phyloP scores from a whole-genome alignment of 2,113 vertebrate genomes.

The Anarrhichthys ocellatus region DNA sequence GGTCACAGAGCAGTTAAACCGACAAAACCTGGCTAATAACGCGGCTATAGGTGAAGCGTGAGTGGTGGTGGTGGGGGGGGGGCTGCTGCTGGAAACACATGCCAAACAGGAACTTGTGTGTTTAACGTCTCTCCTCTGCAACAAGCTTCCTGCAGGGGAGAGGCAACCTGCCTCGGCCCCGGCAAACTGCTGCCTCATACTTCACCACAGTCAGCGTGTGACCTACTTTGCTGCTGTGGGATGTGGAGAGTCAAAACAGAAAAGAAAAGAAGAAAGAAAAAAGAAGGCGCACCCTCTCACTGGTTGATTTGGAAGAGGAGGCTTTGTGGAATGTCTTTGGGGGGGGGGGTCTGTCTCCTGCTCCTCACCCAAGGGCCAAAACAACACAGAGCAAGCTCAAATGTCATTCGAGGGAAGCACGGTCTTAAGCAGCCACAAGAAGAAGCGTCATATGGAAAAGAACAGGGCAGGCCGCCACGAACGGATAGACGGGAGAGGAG shows the following conservation, averaged over 20 bases:
- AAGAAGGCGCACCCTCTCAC: conserved; percentile 2
- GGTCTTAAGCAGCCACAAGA: background rate
- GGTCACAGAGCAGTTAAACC: conserved; percentile 74
- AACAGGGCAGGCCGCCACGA: background rate
- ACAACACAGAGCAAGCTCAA: background rate
- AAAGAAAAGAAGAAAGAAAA: conserved; percentile 42
- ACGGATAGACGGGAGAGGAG: background rate
- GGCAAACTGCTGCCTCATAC: conserved; percentile 92
- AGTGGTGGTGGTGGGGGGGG: background rate
- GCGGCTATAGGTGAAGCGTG: conserved; percentile 3
- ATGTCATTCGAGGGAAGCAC: background rate
- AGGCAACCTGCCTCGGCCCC: conserved; percentile 74
- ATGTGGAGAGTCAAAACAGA: conserved; percentile 64
- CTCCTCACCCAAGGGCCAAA: background rate
- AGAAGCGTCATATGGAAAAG: background rate
- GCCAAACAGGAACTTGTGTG: conserved; percentile 84
- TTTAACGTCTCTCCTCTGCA: conserved; percentile 81
- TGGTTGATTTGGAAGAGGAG: conserved; percentile 25
- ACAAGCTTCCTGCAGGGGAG: conserved; percentile 85
- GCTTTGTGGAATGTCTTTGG: conserved; percentile 6
- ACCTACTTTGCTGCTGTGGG: conserved; percentile 85
- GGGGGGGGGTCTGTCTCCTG: background rate
- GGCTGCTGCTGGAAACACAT: conserved; percentile 79
- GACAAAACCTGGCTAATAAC: conserved; percentile 49
- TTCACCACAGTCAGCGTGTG: conserved; percentile 83